phyloP scores from a whole-genome alignment of 2,888 invertebrate genomes.

The Macaria notata region DNA sequence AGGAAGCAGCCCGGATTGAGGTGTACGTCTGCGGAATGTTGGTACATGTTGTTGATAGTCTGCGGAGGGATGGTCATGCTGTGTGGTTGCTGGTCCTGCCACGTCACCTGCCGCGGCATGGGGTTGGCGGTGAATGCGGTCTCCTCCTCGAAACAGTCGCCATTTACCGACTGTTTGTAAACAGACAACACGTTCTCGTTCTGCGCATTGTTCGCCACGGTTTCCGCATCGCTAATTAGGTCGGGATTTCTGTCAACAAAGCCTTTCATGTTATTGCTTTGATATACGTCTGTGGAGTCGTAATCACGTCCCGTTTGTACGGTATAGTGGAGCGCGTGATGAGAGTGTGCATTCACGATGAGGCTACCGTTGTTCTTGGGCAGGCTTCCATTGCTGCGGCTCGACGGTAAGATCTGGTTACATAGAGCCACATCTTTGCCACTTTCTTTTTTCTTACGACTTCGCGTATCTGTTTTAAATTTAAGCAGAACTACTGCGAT shows the following conservation, averaged over 20 bases:
- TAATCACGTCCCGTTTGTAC: constrained; percentile 79
- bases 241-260: constrained; percentile 89
- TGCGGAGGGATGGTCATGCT: constrained; percentile 68
- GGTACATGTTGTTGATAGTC: constrained; percentile 76
- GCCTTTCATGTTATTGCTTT: constrained; percentile 75
- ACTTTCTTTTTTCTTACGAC: constrained; percentile 81
- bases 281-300: constrained; percentile 78
- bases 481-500: constrained; percentile 85
- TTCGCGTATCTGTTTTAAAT: constrained; percentile 74
- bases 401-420: constrained; percentile 76
- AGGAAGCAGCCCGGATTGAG: constrained; percentile 89
- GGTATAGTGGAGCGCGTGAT: constrained; percentile 80
- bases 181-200: constrained; percentile 74
- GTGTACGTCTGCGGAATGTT: constrained; percentile 88
- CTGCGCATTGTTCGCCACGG: constrained; percentile 74
- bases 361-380: constrained; percentile 81
- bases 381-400: constrained; percentile 71
- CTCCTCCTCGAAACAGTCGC: constrained; percentile 71
- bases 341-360: constrained; percentile 80
- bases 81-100: constrained; percentile 79
- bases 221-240: constrained; percentile 90
- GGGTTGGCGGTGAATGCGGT: constrained; percentile 67
- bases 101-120: constrained; percentile 78
- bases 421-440: constrained; percentile 84
- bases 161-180: constrained; percentile 64